Base-by-base conservation (phyloP, 2,113 vertebrate species). In the Misgurnus anguillicaudatus region DNA sequence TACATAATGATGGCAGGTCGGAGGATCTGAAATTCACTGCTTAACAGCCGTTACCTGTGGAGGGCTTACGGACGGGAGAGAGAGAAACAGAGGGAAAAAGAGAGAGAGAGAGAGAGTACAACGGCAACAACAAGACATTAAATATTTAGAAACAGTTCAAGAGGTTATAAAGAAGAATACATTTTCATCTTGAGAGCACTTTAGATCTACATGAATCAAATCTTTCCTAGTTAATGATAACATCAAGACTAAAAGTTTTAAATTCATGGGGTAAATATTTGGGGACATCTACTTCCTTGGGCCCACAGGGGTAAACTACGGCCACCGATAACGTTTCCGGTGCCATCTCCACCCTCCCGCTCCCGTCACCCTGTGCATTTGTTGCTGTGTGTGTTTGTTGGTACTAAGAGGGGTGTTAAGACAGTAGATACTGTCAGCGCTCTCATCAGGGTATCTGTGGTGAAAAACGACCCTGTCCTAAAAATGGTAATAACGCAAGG, bases 381-480 rank as follows among this genome's bases (percentile, higher is more conserved):
- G 17, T 57, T 17, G 84, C 82, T 87, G 51, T 67, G 11, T 1
- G 80, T 72, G 81, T 81, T 84, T 90, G 86, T 89, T 91, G 86
- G 92, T 92, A 89, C 87, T 92, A 89, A 91, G 91, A 89, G 95
- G 94, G 95, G 95, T 95, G 94, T 95, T 95, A 92, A 94, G 88
- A 93, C 94, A n/a, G 53, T 94, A 92, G 95, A 95, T 95, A 91
- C 94, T 94, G 94, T 95, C 94, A 95, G 96, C 95, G 94, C 94
- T 95, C 96, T 92, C 96, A 95, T 96, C 95, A 94, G 95, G 96
- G 90, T 94, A 94, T 96, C 95, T 88, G 92, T 90, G 90, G 92
- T 97, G 95, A 97, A 95, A 94, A 96, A 97, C 95, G 84, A 95
- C 93, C 92, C 90, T 94, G 94, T 95, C 94, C 94, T 89, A 90